Conservation (phyloP, 2,113 vertebrate species). For the Oreocharis arfaki region DNA sequence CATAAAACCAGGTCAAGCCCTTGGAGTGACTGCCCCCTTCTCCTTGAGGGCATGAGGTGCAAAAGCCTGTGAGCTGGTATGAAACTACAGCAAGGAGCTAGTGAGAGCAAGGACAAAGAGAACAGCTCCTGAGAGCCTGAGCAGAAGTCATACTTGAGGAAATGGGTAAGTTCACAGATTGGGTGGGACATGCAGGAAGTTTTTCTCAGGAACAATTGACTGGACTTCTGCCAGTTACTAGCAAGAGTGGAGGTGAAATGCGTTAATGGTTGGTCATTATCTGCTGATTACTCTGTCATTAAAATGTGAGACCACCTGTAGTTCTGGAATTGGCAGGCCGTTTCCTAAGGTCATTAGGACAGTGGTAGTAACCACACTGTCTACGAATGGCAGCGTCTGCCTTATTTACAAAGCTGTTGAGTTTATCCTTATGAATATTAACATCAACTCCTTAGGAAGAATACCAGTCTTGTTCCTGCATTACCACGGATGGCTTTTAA, state of each 20-base stretch:
- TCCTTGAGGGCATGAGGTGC: not conserved
- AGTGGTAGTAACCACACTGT: not conserved
- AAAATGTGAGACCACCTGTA: constrained; percentile 10
- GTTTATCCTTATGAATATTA: not conserved
- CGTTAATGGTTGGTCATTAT: constrained; percentile 30
- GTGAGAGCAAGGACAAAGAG: not conserved
- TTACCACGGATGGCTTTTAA: not conserved
- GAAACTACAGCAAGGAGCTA: not conserved
- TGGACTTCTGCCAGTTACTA: not conserved
- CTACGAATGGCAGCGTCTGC: not conserved
- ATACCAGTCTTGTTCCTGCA: not conserved
- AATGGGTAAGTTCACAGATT: not conserved
- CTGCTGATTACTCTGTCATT: not conserved
- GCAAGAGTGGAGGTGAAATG: not conserved
- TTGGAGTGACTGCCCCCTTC: not conserved
- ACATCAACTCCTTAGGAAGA: not conserved
- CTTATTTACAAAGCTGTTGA: not conserved
- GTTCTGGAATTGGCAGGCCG: not conserved
- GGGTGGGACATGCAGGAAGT: not conserved
- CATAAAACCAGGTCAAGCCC: not conserved
- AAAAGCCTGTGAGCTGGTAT: not conserved
- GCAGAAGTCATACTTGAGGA: not conserved
- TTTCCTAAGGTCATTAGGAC: not conserved
- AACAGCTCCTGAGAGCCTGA: not conserved
- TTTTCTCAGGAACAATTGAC: not conserved